A percentile compares a stretch with the other conserved stretches of the same genome.
phyloP scores from a whole-genome alignment of 2,797 vertebrate species.

The Allobates femoralis region DNA sequence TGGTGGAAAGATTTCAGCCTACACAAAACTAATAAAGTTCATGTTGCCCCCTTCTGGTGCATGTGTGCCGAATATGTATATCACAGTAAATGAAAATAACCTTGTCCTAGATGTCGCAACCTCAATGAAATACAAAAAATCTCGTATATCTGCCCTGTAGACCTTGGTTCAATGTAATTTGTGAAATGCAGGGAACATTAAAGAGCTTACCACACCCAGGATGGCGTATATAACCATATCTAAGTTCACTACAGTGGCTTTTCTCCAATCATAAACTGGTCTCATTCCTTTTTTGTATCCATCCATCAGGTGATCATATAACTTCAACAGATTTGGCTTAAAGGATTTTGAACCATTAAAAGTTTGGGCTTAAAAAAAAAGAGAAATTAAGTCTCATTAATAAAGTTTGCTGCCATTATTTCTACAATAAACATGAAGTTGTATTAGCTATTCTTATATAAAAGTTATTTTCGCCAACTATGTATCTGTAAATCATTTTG shows the following conservation, averaged over 20 bases:
- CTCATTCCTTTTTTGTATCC: conserved; percentile 88
- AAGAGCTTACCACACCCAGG: conserved; percentile 87
- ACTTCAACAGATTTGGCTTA: conserved; percentile 80
- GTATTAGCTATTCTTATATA: too few species aligned
- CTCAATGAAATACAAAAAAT: too few species aligned
- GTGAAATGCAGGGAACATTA: background rate
- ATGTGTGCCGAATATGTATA: too few species aligned
- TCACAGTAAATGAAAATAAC: too few species aligned
- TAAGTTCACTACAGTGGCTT: conserved; percentile 84
- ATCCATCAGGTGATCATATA: conserved; percentile 79
- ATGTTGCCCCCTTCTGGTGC: too few species aligned
- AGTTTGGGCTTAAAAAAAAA: conserved; percentile 59
- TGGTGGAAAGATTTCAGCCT: too few species aligned
- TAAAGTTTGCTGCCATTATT: background rate
- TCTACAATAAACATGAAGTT: background rate
- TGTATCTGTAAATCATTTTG: too few species aligned
- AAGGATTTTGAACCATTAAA: background rate
- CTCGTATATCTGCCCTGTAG: too few species aligned
- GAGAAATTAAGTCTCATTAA: background rate
- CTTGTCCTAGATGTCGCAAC: too few species aligned
- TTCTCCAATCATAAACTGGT: conserved; percentile 90
- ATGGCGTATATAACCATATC: conserved; percentile 95
- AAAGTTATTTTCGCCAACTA: too few species aligned
- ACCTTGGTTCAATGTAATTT: too few species aligned
- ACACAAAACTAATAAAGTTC: too few species aligned